Evolutionary conservation across 2,888 invertebrate species (phyloP), one percentile per base, ranked within the genome.

Genomic region (Scaptomyza caliginosa): DNA sequence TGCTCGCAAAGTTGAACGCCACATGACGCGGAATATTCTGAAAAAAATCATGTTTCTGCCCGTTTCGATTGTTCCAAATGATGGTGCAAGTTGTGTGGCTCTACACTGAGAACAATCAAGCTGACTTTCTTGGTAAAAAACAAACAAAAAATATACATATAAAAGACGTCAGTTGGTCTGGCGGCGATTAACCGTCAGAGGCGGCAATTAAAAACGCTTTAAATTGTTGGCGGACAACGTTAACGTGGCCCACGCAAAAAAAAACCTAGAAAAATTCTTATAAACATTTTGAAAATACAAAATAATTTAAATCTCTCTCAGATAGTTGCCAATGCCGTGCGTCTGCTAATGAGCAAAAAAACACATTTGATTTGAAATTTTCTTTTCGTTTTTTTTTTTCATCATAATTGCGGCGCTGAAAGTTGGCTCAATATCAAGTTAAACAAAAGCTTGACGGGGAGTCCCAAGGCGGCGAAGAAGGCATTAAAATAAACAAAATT

Each of bases 231-330:
- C 64, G 59, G 67, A 52, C 74, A 54, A 58, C 65, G 46, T 17
- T n/a, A n/a, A 43, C 26, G 36, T n/a, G 26, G 34, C 34, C 34
- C 8, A 34, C 28, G 24, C 11, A 21, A 21, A 46, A 6, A 13
- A 11, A 8, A 6, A 26, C 4, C 6, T 21, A n/a, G 23, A n/a
- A 2, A 36, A 52, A 46, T 34, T 39, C 23, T 43, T 17, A 67
- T 69, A 67, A 67, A 67, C 67, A 74, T 79, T 16, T 55, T 62
- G 79, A 56, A 73, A 66, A 74, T 59, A 80, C 67, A 60, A 78
- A 34, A 84, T 81, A 86, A 86, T 81, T 81, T 77, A 83, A 85
- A 83, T 87, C 71, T 85, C 71, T 85, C 74, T 79, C 0, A 82
- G 82, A 87, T 83, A 78, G 79, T 85, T 87, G 67, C 52, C 63